phyloP scores from a whole-genome alignment of 2,113 vertebrate genomes.

The Trematomus loennbergii region DNA sequence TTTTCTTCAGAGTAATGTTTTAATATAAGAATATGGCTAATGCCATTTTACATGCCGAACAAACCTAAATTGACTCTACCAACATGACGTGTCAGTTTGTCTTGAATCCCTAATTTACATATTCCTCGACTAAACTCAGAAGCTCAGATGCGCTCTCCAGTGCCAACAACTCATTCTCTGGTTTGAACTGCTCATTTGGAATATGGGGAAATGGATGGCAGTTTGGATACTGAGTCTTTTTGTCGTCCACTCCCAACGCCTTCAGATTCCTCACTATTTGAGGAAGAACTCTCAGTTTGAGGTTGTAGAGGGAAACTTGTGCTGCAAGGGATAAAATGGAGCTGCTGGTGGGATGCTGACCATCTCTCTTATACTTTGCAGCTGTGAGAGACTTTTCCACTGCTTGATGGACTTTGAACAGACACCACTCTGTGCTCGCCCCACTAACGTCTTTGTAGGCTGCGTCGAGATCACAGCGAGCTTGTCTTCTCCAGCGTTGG shows the following conservation, averaged over 20 bases:
- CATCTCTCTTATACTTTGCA: conserved; percentile 72
- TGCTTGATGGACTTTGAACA: conserved; percentile 86
- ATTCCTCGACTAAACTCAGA: conserved; percentile 64
- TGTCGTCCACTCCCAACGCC: conserved; percentile 77
- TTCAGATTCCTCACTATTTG: conserved; percentile 66
- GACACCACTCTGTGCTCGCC: conserved; percentile 83
- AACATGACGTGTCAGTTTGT: background rate
- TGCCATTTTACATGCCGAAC: background rate
- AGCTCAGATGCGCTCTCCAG: conserved; percentile 73
- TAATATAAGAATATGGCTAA: background rate
- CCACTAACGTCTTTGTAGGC: conserved; percentile 68
- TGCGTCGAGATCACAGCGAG: conserved; percentile 82
- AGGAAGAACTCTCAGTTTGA: conserved; percentile 65
- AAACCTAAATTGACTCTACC: background rate
- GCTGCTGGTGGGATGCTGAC: conserved; percentile 37
- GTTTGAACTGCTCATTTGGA: conserved; percentile 77
- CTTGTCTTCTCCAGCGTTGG: conserved; percentile 84
- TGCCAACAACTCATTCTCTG: conserved; percentile 66
- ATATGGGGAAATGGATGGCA: conserved; percentile 77
- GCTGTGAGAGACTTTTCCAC: conserved; percentile 86
- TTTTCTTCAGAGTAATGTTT: background rate
- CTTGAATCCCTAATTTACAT: conserved; percentile 60
- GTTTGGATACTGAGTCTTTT: conserved; percentile 86
- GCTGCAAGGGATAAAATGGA: conserved; percentile 73
- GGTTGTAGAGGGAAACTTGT: conserved; percentile 61